Percentiles rank a stretch among this genome's conserved stretches.
Evolutionary conservation across 37 sponge, comb jelly and placozoan species (phyloP).

Genomic region (Beroe forskalii): DNA sequence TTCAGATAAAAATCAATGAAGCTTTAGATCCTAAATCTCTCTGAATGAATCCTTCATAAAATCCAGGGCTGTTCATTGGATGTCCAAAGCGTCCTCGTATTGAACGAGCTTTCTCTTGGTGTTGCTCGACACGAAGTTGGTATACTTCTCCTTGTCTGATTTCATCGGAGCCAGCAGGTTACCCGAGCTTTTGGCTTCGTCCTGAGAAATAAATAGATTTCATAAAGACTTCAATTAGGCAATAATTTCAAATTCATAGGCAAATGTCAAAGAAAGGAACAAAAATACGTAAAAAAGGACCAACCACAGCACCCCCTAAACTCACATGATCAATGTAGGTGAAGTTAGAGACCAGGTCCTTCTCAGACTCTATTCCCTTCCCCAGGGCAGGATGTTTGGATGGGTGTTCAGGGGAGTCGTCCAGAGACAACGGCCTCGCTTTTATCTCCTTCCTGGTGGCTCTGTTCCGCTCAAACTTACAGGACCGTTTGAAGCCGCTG

Average conservation of each 20-base stretch:
- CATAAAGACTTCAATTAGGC: no score
- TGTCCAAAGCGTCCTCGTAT: slow-evolving; percentile 34
- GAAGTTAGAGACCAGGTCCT: neutral
- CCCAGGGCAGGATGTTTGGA: neutral
- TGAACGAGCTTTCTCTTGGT: slow-evolving; percentile 52
- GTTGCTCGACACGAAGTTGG: slow-evolving; percentile 61
- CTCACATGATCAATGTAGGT: slow-evolving; percentile 21
- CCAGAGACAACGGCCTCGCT: slow-evolving; percentile 21
- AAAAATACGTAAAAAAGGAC: no score
- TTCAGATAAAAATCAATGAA: no score
- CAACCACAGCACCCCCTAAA: no score
- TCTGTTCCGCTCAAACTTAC: slow-evolving; percentile 27
- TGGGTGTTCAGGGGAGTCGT: slow-evolving; percentile 34
- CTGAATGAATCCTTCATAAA: no score
- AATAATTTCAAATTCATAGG: no score
- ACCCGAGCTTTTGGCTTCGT: slow-evolving; percentile 34
- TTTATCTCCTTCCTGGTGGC: slow-evolving; percentile 27
- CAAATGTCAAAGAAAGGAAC: no score
- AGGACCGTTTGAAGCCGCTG: slow-evolving; percentile 38
- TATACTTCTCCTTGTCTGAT: slow-evolving; percentile 3
- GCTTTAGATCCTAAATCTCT: no score
- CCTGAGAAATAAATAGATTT: no score
- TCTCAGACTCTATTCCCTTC: neutral
- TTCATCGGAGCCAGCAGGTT: slow-evolving; percentile 1
- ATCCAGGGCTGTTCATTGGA: slow-evolving; percentile 52